Base-by-base conservation (phyloP, 2,888 invertebrate genomes). In the Exephanes ischioxanthus region DNA sequence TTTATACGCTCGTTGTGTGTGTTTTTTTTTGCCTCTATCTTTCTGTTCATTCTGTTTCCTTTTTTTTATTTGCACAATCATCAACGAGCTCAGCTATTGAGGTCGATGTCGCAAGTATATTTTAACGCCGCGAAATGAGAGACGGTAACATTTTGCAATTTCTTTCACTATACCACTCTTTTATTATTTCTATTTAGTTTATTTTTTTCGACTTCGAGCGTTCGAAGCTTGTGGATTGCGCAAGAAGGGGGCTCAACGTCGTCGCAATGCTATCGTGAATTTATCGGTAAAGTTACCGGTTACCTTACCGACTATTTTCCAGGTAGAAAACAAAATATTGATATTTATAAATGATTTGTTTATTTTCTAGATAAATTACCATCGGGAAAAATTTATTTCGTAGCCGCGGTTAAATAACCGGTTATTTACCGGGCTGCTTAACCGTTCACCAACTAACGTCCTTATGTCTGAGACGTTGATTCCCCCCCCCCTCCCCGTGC, bases 71-170 rank as follows among this genome's bases (percentile, higher is more conserved):
- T 87, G 71, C 85, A 83, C 85, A 85, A 87, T 85, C 80, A 72
- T 70, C 1, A 51, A 66, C 81, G 80, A 83, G 83, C 80, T 83
- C 80, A 83, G 45, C 73, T 14, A 48, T 48, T 68, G 7, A 58
- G 83, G 85, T 76, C 85, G 81, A 85, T 85, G 87, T 85, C 70
- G 85, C 85, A 85, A 87, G 79, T 67, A 80, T 80, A 58, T 55
- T 72, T 83, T 61, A 83, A 78, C 71, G 76, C 67, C 73, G 30
- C 45, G 26, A 73, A 26, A 19, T 48, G 72, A 78, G 77, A 77
- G 55, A 70, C 22, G 37, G 61, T 45, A 63, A 67, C 9, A 76
- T 83, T 75, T 85, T 68, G 83, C 83, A 85, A 83, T 83, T 80
- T 75, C 45, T 55, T 63, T 67, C 11, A 22, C 6, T 55, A 3